A percentile compares a stretch with the other conserved stretches of the same genome.
Evolutionary conservation across 2,888 invertebrate genomes (phyloP).

Genomic region (Aproaerema taeniolella): DNA sequence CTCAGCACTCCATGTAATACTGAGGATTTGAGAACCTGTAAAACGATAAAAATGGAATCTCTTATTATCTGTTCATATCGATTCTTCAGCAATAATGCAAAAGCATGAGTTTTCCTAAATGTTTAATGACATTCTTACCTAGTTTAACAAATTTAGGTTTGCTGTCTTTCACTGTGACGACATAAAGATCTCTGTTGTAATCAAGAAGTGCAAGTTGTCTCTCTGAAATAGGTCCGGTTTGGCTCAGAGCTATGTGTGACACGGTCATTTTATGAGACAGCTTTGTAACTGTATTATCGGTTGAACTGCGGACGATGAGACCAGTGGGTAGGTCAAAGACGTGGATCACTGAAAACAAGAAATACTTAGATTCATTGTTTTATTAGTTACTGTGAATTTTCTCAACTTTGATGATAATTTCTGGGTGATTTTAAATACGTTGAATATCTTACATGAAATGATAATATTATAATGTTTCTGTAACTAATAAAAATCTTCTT

Average conservation of each 20-base stretch:
- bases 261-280: slow-evolving; percentile 87
- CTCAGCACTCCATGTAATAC: slow-evolving; percentile 65
- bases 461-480: no score
- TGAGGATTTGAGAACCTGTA: slow-evolving; percentile 63
- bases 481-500: no score
- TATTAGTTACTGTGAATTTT: no score
- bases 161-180: slow-evolving; percentile 83
- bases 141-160: slow-evolving; percentile 84
- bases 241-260: slow-evolving; percentile 89
- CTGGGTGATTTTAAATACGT: no score
- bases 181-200: slow-evolving; percentile 90
- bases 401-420: no score
- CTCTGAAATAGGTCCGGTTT: slow-evolving; percentile 87
- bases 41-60: slow-evolving; percentile 2
- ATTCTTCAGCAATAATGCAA: no score
- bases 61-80: not conserved
- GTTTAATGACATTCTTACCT: slow-evolving; percentile 63
- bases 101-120: no score
- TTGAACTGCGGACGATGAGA: slow-evolving; percentile 81
- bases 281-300: slow-evolving; percentile 83
- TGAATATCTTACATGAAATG: no score
- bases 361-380: no score
- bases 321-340: slow-evolving; percentile 88
- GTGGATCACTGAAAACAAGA: slow-evolving; percentile 84
- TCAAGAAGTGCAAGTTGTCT: slow-evolving; percentile 93